phyloP scores from a whole-genome alignment of 2,888 invertebrate genomes.

The Chymomyza caudatula region DNA sequence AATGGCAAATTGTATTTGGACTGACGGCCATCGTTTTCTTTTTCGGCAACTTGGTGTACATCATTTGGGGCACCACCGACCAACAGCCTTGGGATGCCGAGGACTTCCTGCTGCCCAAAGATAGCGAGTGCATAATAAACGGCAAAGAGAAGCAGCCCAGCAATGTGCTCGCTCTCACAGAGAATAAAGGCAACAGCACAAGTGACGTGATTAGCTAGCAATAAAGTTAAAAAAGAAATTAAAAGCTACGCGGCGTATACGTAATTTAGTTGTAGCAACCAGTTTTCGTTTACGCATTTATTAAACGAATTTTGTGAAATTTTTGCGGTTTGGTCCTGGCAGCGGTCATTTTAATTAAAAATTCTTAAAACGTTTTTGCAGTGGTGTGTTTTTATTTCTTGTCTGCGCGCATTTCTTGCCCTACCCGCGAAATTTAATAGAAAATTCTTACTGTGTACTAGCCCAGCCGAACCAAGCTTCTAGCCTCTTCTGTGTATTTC shows the following conservation, averaged over 20 bases:
- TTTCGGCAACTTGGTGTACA: conserved; percentile 83
- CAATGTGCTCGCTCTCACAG: background rate
- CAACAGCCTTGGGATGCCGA: conserved; percentile 84
- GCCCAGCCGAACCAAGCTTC: too few relatives aligned
- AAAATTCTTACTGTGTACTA: conserved; percentile 55
- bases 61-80: conserved; percentile 83
- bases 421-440: conserved; percentile 60
- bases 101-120: conserved; percentile 35
- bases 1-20: conserved; percentile 87
- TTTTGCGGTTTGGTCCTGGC: conserved; percentile 9
- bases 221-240: conserved; percentile 1
- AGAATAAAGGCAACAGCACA: background rate
- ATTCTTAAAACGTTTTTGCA: conserved; percentile 61
- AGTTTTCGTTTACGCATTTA: conserved; percentile 46
- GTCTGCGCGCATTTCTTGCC: conserved; percentile 38
- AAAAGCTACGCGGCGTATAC: conserved; percentile 27
- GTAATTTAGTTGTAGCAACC: conserved; percentile 17
- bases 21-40: conserved; percentile 83
- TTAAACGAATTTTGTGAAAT: conserved; percentile 49
- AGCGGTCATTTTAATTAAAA: conserved; percentile 61
- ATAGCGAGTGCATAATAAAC: conserved; percentile 24
- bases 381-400: conserved; percentile 65
- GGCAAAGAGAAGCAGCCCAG: background rate
- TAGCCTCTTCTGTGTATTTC: conserved; percentile 33
- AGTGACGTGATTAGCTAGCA: conserved; percentile 13